These are phyloP conservation scores for Cepaea nemoralis DNA, from an alignment of 1,140 invertebrate species.

Conservation along the genomic window DNA sequence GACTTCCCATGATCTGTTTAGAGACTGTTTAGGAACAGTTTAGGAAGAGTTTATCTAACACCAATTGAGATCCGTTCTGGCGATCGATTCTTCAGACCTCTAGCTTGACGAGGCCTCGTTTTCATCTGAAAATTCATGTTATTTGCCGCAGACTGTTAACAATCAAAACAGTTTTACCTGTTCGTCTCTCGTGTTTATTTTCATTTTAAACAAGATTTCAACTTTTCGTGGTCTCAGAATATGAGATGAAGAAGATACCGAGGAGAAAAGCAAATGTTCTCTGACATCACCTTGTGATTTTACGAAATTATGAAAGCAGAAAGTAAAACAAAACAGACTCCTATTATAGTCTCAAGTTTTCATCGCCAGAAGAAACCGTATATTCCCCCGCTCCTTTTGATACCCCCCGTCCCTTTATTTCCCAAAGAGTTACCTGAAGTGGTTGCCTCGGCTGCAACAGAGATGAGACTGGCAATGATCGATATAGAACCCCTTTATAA, in stretches of 20 bases:
- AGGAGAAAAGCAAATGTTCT: neutral
- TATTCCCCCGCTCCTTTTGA: neutral
- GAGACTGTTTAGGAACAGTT: too few species aligned
- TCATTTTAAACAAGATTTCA: neutral
- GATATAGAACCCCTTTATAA: neutral
- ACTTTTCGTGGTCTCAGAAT: neutral
- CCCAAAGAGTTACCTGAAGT: constrained; percentile 1
- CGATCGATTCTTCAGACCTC: neutral
- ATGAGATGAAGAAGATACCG: too few species aligned
- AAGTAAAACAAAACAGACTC: neutral
- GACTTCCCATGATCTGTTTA: too few species aligned
- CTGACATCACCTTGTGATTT: neutral
- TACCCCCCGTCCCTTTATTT: neutral
- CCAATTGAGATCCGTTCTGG: too few species aligned
- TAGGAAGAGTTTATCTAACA: too few species aligned
- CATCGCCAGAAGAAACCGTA: neutral
- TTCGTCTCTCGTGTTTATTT: neutral
- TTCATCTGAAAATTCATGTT: neutral
- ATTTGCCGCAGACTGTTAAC: neutral
- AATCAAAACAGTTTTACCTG: neutral
- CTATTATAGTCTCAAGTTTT: neutral
- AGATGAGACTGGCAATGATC: neutral
- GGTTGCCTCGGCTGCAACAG: neutral
- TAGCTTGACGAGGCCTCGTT: neutral
- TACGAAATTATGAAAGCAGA: neutral